A percentile compares a stretch with the other conserved stretches of the same genome.
Evolutionary conservation across 2,113 vertebrate species (phyloP).

Genomic region (Carassius carassius): DNA sequence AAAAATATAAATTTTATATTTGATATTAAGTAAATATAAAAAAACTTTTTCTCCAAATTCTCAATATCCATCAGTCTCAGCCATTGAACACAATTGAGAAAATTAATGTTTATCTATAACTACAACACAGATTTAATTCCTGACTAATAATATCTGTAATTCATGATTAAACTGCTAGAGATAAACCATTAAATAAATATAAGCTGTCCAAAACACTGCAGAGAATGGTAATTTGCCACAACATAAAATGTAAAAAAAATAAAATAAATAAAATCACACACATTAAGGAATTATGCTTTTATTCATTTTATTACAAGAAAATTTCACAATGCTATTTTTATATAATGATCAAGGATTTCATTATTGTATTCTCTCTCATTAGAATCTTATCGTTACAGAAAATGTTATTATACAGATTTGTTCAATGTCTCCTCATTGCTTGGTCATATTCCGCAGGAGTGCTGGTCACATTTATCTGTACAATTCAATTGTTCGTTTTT

Average conservation of each 20-base stretch:
- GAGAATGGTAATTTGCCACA: not conserved
- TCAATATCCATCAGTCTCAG: no score
- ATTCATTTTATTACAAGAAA: conserved; percentile 72
- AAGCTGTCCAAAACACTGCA: not conserved
- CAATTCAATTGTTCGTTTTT: conserved; percentile 91
- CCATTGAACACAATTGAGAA: no score
- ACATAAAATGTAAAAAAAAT: not conserved
- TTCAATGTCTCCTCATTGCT: conserved; percentile 98
- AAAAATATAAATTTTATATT: no score
- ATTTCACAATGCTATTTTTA: conserved; percentile 80
- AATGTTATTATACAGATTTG: conserved; percentile 99
- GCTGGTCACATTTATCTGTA: conserved; percentile 99
- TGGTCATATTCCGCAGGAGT: conserved; percentile 96
- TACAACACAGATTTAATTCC: no score
- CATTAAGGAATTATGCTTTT: conserved; percentile 59
- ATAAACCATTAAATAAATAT: not conserved
- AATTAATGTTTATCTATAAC: no score
- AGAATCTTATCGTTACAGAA: conserved; percentile 99
- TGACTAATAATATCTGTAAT: not conserved
- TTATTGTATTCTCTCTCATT: conserved; percentile 92
- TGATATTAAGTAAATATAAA: no score
- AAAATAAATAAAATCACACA: conserved; percentile 48
- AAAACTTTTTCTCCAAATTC: no score
- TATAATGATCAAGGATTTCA: conserved; percentile 98
- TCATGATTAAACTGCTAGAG: not conserved